A percentile compares a stretch with the other conserved stretches of the same genome.
These are phyloP conservation scores for Trichopria drosophilae DNA, from an alignment of 2,888 invertebrate species.

Conservation along the genomic window DNA sequence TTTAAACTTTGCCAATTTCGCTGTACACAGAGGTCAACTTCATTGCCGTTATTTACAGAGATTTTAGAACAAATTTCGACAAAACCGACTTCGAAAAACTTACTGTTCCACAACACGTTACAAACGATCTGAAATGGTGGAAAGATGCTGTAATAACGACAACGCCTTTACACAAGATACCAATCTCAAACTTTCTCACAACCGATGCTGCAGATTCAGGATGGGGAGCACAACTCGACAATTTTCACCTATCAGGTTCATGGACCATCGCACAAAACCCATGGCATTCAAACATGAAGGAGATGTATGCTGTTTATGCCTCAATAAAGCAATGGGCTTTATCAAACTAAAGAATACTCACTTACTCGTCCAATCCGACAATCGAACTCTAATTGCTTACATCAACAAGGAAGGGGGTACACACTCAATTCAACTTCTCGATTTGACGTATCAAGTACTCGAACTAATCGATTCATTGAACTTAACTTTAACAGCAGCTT, in stretches of 20 bases:
- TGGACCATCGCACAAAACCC: slow-evolving; percentile 6
- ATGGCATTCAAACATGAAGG: slow-evolving; percentile 31
- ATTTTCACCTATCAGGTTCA: slow-evolving; percentile 9
- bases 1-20: slow-evolving; percentile 35
- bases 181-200: slow-evolving; percentile 17
- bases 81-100: slow-evolving; percentile 21
- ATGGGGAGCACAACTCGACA: slow-evolving; percentile 25
- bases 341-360: slow-evolving; percentile 12
- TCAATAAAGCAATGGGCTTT: slow-evolving; percentile 15
- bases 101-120: slow-evolving; percentile 5
- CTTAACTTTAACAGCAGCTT: slow-evolving; percentile 33
- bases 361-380: slow-evolving; percentile 30
- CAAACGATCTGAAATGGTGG: slow-evolving; percentile 32
- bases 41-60: slow-evolving; percentile 34
- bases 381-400: slow-evolving; percentile 25
- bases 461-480: slow-evolving; percentile 16
- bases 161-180: slow-evolving; percentile 24
- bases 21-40: slow-evolving; percentile 30
- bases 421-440: slow-evolving; percentile 19
- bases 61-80: slow-evolving; percentile 22
- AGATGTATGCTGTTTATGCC: slow-evolving; percentile 25
- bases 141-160: slow-evolving; percentile 6
- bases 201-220: slow-evolving; percentile 27
- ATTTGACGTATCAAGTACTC: slow-evolving; percentile 24
- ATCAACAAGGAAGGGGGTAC: slow-evolving; percentile 31